These are phyloP conservation scores for Sinohyriopsis cumingii DNA, from an alignment of 2,888 invertebrate genomes.

Conservation along the genomic window DNA sequence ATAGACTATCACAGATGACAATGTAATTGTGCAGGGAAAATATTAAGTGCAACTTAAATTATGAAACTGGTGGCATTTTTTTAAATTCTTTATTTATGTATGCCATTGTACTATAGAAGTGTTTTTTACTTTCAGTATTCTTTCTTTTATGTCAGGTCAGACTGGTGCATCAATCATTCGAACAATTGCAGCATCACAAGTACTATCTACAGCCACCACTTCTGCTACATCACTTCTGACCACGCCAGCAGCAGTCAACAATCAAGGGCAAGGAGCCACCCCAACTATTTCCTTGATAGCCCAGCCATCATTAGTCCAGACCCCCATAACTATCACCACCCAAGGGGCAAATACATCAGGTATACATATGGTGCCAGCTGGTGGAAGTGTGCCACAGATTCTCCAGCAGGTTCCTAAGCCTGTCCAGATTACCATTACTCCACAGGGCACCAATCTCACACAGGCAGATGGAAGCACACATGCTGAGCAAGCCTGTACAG, in stretches of 20 bases:
- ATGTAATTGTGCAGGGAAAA: too few relatives aligned
- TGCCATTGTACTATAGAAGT: too few relatives aligned
- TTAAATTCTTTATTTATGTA: too few relatives aligned
- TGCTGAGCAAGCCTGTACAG: constrained; percentile 19
- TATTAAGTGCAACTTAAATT: too few relatives aligned
- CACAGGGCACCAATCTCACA: constrained; percentile 38
- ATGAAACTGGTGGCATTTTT: too few relatives aligned
- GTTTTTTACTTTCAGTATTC: too few relatives aligned
- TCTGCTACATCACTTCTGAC: constrained; percentile 40
- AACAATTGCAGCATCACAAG: constrained; percentile 43
- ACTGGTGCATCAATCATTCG: constrained; percentile 34
- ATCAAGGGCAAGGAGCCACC: constrained; percentile 54
- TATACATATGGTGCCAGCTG: constrained; percentile 25
- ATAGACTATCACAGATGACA: too few relatives aligned
- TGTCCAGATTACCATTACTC: constrained; percentile 61
- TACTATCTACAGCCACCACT: constrained; percentile 26
- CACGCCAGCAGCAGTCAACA: constrained; percentile 19
- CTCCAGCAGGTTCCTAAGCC: constrained; percentile 45
- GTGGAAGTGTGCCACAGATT: constrained; percentile 33
- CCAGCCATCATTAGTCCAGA: constrained; percentile 49
- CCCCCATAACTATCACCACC: constrained; percentile 42
- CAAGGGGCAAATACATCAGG: constrained; percentile 44
- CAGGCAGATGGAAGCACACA: constrained; percentile 7
- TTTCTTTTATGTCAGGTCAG: constrained; percentile 25
- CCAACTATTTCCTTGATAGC: constrained; percentile 59